Percentiles rank a stretch among this genome's conserved stretches.
Evolutionary conservation across 53 echinoderm and acorn worm species (phyloP).

Genomic region (Antedon mediterranea): DNA sequence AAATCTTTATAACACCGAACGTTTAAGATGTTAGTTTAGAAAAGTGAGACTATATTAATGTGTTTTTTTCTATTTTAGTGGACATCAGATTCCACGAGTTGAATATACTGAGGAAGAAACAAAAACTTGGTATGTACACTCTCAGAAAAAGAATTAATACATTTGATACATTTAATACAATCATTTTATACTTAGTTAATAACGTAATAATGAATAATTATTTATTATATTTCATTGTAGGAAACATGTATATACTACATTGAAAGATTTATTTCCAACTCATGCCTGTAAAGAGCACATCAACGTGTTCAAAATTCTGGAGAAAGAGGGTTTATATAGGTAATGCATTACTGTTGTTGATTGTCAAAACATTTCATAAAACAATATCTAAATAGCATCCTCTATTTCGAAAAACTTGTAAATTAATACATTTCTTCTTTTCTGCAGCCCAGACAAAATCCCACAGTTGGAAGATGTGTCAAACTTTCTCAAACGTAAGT

Average conservation of each 20-base stretch:
- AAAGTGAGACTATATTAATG: background rate
- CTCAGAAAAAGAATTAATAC: no score
- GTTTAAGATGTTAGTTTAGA: no score
- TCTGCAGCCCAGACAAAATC: constrained; percentile 47
- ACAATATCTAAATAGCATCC: background rate
- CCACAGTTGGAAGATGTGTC: constrained; percentile 86
- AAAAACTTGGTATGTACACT: constrained; percentile 58
- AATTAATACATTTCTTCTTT: background rate
- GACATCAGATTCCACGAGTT: constrained; percentile 45
- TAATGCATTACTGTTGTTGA: no score
- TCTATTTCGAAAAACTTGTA: background rate
- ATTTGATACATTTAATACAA: no score
- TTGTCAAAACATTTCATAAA: background rate
- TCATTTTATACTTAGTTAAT: no score
- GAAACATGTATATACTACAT: constrained; percentile 66
- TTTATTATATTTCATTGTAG: constrained; percentile 17
- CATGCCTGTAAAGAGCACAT: constrained; percentile 88
- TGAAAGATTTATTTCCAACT: constrained; percentile 67
- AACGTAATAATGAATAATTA: background rate
- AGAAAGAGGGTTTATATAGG: constrained; percentile 80
- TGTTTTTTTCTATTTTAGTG: constrained; percentile 20
- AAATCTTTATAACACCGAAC: no score
- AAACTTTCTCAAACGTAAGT: constrained; percentile 65
- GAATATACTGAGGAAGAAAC: constrained; percentile 71
- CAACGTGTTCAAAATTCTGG: constrained; percentile 42